phyloP scores from a whole-genome alignment of 1,140 invertebrate genomes.

The Cyclina sinensis region DNA sequence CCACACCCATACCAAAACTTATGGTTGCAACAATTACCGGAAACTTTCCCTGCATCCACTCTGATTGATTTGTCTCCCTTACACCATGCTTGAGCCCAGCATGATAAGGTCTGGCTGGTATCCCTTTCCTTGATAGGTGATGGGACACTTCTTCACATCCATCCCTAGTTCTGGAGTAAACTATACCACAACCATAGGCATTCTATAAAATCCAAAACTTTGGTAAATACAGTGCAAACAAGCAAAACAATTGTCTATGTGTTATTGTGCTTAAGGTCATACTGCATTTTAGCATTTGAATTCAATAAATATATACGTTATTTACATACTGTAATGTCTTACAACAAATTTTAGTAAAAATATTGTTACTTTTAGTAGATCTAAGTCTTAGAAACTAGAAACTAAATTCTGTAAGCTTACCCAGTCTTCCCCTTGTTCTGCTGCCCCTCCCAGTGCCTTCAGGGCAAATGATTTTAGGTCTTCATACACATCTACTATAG shows the following conservation, averaged over 20 bases:
- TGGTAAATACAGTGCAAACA: no score
- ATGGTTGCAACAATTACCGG: conserved; percentile 90
- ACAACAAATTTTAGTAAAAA: no score
- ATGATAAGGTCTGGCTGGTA: conserved; percentile 90
- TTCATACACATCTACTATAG: conserved; percentile 91
- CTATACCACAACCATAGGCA: conserved; percentile 89
- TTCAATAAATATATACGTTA: no score
- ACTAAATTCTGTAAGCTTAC: conserved; percentile 75
- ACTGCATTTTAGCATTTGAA: no score
- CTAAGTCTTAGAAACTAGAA: no score
- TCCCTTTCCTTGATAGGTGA: conserved; percentile 88
- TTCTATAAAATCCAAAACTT: no score
- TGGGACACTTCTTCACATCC: conserved; percentile 90
- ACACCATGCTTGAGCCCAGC: conserved; percentile 88
- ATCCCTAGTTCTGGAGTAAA: conserved; percentile 91
- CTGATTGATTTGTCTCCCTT: conserved; percentile 89
- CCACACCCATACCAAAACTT: conserved; percentile 93
- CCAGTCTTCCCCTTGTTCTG: conserved; percentile 75
- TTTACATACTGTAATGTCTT: no score
- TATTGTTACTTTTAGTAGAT: no score
- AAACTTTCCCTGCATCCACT: conserved; percentile 90
- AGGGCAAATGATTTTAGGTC: conserved; percentile 92
- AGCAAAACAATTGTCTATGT: no score
- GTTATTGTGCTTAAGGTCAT: no score
- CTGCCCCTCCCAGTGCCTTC: conserved; percentile 76